Evolutionary conservation across 2,888 invertebrate genomes (phyloP).

Genomic region (Drosophila lutescens): DNA sequence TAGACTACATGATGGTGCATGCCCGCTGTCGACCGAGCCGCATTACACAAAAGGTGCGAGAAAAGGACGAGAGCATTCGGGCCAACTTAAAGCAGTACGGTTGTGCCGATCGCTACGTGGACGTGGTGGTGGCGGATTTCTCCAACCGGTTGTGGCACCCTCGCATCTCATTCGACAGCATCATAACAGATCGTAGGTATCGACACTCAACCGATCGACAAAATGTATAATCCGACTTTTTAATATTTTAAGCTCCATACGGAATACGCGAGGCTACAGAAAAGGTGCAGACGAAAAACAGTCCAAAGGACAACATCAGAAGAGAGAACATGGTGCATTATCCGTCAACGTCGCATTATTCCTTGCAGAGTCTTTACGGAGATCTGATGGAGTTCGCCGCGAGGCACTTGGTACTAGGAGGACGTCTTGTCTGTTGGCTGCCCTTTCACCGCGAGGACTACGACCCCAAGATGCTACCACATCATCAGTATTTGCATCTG

Average conservation of each 20-base stretch:
- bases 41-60: slow-evolving; percentile 90
- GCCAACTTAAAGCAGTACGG: slow-evolving; percentile 96
- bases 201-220: rapidly evolving
- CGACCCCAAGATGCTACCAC: slow-evolving; percentile 89
- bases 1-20: slow-evolving; percentile 97
- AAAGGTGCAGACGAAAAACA: slow-evolving; percentile 86
- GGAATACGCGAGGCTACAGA: slow-evolving; percentile 97
- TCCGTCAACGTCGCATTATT: slow-evolving; percentile 94
- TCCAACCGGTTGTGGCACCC: slow-evolving; percentile 92
- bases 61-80: slow-evolving; percentile 93
- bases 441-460: slow-evolving; percentile 94
- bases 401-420: slow-evolving; percentile 89
- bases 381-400: slow-evolving; percentile 95
- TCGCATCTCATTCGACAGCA: slow-evolving; percentile 91
- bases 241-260: slow-evolving; percentile 92
- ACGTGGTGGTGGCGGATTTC: slow-evolving; percentile 96
- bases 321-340: slow-evolving; percentile 89
- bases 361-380: slow-evolving; percentile 90
- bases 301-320: slow-evolving; percentile 86
- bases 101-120: slow-evolving; percentile 90
- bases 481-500: slow-evolving; percentile 91
- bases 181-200: slow-evolving; percentile 96
- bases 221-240: too few relatives aligned
- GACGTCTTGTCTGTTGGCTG: slow-evolving; percentile 97
- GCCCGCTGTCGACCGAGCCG: slow-evolving; percentile 92